Base-by-base conservation (phyloP, 2,113 vertebrate species). In the Salminus brasiliensis region DNA sequence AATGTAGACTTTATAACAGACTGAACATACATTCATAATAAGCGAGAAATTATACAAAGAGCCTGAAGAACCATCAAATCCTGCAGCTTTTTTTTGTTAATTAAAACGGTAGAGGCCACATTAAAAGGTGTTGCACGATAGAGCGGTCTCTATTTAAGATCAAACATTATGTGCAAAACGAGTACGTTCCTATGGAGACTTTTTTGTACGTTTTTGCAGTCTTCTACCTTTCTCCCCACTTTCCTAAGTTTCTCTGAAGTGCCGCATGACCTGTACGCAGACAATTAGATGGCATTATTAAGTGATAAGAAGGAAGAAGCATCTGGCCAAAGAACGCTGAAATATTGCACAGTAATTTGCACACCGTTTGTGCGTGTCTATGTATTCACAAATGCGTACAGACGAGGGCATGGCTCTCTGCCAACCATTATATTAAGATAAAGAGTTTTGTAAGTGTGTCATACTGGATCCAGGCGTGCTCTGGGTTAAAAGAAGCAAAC, bases 291-390 rank as follows among this genome's bases (percentile, higher is more conserved):
- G 52, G 45, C 8, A 62, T 45, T 45, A 29, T n/a, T 60, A 74
- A 18, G 30, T 69, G 49, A 70, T 62, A n/a, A n/a, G n/a, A n/a
- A n/a, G n/a, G n/a, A 41, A 25, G 39, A 68, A 60, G 53, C 63
- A 72, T 29, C 27, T 82, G 78, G 47, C 65, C 72, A 30, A 71
- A 52, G 25, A 76, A 67, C 12, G 34, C 78, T 76, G 77, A 62
- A 62, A 85, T 89, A 89, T 88, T 90, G 87, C 89, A 91, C 88
- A 83, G 57, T 76, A 78, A 63, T 82, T 78, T 65, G 87, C 73
- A 83, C 62, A 79, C 60, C 52, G 23, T 23, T 74, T 88, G 83
- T 87, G 82, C n/a, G 16, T 47, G 39, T 80, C 74, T 11, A 74
- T 81, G 72, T 86, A 74, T 85, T 66, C 16, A 83, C 71, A 85